Percentiles rank a stretch among this genome's conserved stretches.
These are phyloP conservation scores for Oreochromis mossambicus DNA, from an alignment of 2,797 vertebrate genomes.

Conservation along the genomic window DNA sequence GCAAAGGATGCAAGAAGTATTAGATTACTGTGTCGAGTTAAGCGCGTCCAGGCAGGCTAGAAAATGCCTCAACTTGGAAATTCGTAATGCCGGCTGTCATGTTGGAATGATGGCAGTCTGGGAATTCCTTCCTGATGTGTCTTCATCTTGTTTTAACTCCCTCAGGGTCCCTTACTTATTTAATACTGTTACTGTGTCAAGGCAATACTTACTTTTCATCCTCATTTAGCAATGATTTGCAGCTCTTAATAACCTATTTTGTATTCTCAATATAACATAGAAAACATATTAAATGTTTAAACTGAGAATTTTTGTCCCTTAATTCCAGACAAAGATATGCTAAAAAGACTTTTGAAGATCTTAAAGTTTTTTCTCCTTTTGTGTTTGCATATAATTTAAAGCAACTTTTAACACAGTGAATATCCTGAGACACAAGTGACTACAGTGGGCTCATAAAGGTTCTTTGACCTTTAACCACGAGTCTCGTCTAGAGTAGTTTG, in stretches of 20 bases:
- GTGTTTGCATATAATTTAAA: not conserved
- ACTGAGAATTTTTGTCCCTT: not conserved
- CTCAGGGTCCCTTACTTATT: conserved; percentile 1
- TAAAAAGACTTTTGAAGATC: not conserved
- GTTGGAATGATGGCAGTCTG: conserved; percentile 66
- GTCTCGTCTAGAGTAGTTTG: conserved; percentile 38
- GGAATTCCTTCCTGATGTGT: conserved; percentile 56
- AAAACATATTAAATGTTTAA: not conserved
- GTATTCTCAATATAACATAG: not conserved
- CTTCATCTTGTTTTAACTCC: conserved; percentile 10
- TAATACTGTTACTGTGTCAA: conserved; percentile 27
- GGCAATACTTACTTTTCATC: conserved; percentile 1
- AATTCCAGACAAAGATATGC: not conserved
- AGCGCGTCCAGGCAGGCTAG: conserved; percentile 57
- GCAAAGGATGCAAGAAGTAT: not conserved
- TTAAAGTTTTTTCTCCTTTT: not conserved
- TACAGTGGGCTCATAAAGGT: not conserved
- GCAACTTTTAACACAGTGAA: not conserved
- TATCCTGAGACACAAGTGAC: not conserved
- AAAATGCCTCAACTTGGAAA: conserved; percentile 33
- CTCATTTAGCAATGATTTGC: not conserved
- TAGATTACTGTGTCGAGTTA: conserved; percentile 63
- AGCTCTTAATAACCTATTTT: not conserved
- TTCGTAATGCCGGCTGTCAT: conserved; percentile 41
- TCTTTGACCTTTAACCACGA: not conserved